A percentile compares a stretch with the other conserved stretches of the same genome.
phyloP scores from a whole-genome alignment of 2,888 invertebrate species.

The Coenonympha arcania region DNA sequence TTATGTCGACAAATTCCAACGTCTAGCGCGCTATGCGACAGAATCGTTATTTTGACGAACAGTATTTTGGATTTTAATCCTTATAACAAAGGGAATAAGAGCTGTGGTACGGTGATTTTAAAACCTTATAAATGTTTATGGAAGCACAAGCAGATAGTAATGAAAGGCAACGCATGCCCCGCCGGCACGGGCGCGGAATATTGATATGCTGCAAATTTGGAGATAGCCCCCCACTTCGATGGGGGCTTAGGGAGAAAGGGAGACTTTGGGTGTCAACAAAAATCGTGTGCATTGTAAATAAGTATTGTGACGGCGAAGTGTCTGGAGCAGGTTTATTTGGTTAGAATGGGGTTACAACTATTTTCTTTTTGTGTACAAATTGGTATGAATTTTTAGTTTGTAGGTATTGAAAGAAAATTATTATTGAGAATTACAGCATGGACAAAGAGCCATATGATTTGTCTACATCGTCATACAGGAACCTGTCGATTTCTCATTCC shows the following conservation, averaged over 20 bases:
- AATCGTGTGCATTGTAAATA: constrained; percentile 30
- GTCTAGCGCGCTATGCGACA: constrained; percentile 8
- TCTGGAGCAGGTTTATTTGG: constrained; percentile 18
- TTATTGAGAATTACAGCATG: too few species aligned
- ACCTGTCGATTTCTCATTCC: too few species aligned
- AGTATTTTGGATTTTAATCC: constrained; percentile 3
- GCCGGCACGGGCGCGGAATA: constrained; percentile 52
- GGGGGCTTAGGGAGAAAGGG: too few species aligned
- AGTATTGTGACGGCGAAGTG: constrained; percentile 13
- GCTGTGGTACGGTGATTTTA: constrained; percentile 12
- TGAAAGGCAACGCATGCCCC: constrained; percentile 54
- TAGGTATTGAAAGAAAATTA: too few species aligned
- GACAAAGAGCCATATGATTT: too few species aligned
- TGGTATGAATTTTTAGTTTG: neutral
- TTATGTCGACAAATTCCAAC: constrained; percentile 10
- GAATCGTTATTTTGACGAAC: neutral
- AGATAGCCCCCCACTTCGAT: constrained; percentile 30
- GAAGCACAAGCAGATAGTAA: constrained; percentile 45
- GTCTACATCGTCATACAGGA: too few species aligned
- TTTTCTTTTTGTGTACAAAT: constrained; percentile 4
- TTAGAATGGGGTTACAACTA: constrained; percentile 14
- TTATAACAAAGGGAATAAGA: constrained; percentile 11
- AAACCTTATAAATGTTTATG: constrained; percentile 24
- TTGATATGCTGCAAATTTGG: constrained; percentile 45
- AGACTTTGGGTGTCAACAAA: constrained; percentile 38